These are phyloP conservation scores for Disparrhopalites patrizii DNA, from an alignment of 2,888 invertebrate species.

Conservation along the genomic window DNA sequence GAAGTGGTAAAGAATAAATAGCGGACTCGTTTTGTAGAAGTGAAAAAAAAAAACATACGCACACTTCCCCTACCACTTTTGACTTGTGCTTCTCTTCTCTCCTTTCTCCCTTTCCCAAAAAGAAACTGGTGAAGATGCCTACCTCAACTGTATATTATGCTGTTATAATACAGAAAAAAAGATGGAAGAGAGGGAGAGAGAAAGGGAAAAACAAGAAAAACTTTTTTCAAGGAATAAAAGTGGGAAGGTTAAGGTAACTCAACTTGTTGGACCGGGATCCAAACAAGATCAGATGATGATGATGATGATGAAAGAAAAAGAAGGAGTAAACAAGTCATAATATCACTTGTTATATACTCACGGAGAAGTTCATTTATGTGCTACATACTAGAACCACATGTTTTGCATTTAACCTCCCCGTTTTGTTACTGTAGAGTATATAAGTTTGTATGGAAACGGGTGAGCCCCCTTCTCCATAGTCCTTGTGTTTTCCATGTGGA, in stretches of 20 bases:
- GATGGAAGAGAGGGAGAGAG: conserved; percentile 14
- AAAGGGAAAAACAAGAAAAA: not conserved
- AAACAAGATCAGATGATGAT: conserved; percentile 28
- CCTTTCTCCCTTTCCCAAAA: not conserved
- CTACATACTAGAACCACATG: not conserved
- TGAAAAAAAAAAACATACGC: no score
- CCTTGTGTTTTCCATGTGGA: no score
- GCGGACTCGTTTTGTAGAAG: conserved; percentile 23
- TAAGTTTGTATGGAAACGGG: not conserved
- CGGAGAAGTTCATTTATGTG: not conserved
- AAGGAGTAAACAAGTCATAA: conserved; percentile 17
- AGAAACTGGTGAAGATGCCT: not conserved
- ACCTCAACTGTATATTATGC: conserved; percentile 10
- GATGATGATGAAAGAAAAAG: conserved; percentile 2
- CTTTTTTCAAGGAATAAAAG: conserved; percentile 14
- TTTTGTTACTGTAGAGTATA: not conserved
- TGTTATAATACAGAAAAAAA: not conserved
- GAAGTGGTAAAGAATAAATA: conserved; percentile 18
- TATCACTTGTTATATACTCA: not conserved
- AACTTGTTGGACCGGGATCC: conserved; percentile 31
- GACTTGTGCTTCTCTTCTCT: not conserved
- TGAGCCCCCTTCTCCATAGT: not conserved
- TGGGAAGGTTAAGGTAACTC: conserved; percentile 18
- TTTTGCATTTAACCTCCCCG: not conserved
- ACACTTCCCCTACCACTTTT: not conserved